Percentiles rank a stretch among this genome's conserved stretches.
Evolutionary conservation across 2,797 vertebrate species (phyloP).

Genomic region (Oreochromis grahami): DNA sequence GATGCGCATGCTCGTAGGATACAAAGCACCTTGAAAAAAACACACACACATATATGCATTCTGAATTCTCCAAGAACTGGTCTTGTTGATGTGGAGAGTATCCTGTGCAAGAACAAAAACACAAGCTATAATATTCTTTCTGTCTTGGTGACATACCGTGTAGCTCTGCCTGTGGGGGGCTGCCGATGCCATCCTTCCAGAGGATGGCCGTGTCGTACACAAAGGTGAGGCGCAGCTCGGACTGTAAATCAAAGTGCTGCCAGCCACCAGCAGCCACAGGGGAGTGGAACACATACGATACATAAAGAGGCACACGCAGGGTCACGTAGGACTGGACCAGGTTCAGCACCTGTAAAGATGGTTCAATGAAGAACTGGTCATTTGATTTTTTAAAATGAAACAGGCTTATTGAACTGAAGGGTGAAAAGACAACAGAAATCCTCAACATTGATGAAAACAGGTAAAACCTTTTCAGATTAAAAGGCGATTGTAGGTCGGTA

Average conservation of each 20-base stretch:
- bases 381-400: neutral
- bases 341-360: conserved; percentile 83
- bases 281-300: conserved; percentile 94
- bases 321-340: conserved; percentile 95
- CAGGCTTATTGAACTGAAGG: neutral
- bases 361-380: neutral
- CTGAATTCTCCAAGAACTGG: neutral
- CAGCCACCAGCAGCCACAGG: conserved; percentile 87
- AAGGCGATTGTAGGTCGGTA: neutral
- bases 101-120: neutral
- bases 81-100: neutral
- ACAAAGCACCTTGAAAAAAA: conserved; percentile 81
- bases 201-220: conserved; percentile 97
- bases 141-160: conserved; percentile 74
- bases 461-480: neutral
- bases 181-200: conserved; percentile 91
- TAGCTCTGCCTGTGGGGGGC: conserved; percentile 89
- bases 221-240: conserved; percentile 91
- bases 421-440: neutral
- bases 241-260: conserved; percentile 95
- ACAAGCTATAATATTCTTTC: neutral
- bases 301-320: conserved; percentile 88
- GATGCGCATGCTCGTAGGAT: conserved; percentile 93
- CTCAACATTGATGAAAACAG: neutral
- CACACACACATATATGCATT: neutral